Base-by-base conservation (phyloP, 2,888 invertebrate species). In the Hydriomena furcata region DNA sequence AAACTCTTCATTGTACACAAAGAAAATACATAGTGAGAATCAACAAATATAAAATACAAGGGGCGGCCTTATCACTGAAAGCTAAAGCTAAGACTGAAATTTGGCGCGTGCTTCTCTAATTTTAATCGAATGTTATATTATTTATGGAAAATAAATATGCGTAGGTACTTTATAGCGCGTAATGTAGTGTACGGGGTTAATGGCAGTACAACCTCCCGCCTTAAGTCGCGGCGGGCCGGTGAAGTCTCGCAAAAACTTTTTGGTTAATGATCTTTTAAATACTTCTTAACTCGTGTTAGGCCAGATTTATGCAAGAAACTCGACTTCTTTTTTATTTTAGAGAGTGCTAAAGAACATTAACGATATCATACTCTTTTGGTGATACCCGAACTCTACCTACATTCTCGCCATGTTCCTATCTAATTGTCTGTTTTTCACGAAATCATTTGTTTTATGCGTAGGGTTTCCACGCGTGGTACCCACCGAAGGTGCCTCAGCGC, bases 381-480 rank as follows among this genome's bases (percentile, higher is more conserved):
- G n/a, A n/a, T n/a, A n/a, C n/a, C n/a, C n/a, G n/a, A n/a, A n/a
- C n/a, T n/a, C 17, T 4, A 17, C 17, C 2, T 4, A 17, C 17
- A 17, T 4, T 17, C 17, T 17, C 17, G 4, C 17, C 17, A 3
- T 3, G 17, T 17, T 17, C 17, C 2, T 17, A 3, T 2, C 17
- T 17, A 17, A 3, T 17, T 17, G 17, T 17, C 4, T 17, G 4
- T 3, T 17, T 17, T 17, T 17, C 2, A 4, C 4, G 17, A 17
- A 17, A 3, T 3, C 2, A 17, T 17, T 17, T 17, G 4, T 17
- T 17, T 17, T 17, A 38, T 32, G 12, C 23, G 5, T 42, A 52
- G 95, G 95, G 11, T 95, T 94, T 70, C 95, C 94, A 1, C 94
- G 95, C 67, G 94, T 95, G 52, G 89, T 94, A 45, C 94, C 95